A percentile compares a stretch with the other conserved stretches of the same genome.
phyloP scores from a whole-genome alignment of 2,888 invertebrate species.

The Monoplex corrugatus region DNA sequence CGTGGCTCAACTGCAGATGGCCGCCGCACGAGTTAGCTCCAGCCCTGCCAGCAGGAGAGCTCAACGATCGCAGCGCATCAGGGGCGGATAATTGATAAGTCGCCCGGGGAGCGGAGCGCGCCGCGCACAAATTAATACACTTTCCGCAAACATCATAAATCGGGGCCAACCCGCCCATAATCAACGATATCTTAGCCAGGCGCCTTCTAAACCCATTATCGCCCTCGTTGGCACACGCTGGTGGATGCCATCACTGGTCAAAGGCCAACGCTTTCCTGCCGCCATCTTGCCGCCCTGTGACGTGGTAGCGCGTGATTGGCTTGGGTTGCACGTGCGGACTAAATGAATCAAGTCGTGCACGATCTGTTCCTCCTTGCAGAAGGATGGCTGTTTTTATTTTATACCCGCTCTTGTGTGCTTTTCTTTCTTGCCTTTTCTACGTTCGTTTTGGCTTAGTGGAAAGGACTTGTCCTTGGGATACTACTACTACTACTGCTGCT shows the following conservation, averaged over 20 bases:
- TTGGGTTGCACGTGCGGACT: conserved; percentile 43
- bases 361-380: conserved; percentile 19
- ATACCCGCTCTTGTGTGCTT: not conserved
- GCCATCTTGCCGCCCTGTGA: conserved; percentile 37
- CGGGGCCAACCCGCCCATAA: conserved; percentile 28
- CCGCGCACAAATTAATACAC: conserved; percentile 48
- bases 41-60: not conserved
- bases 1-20: conserved; percentile 42
- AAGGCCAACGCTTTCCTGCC: conserved; percentile 40
- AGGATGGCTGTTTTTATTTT: not conserved
- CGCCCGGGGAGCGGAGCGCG: conserved; percentile 32
- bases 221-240: conserved; percentile 1
- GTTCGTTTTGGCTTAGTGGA: too few relatives aligned
- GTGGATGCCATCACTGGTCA: conserved; percentile 35
- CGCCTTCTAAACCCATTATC: conserved; percentile 51
- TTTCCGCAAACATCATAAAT: conserved; percentile 53
- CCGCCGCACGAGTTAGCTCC: conserved; percentile 40
- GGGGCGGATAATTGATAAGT: conserved; percentile 48
- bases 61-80: conserved; percentile 24
- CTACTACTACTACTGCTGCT: too few relatives aligned
- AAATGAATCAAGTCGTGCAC: conserved; percentile 42
- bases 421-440: too few relatives aligned
- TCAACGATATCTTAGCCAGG: conserved; percentile 47
- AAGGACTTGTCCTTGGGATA: too few relatives aligned
- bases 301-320: conserved; percentile 42